Evolutionary conservation across 1,140 invertebrate genomes (phyloP), one percentile per base, ranked within the genome.

Genomic region (Scaptomyza graminum): DNA sequence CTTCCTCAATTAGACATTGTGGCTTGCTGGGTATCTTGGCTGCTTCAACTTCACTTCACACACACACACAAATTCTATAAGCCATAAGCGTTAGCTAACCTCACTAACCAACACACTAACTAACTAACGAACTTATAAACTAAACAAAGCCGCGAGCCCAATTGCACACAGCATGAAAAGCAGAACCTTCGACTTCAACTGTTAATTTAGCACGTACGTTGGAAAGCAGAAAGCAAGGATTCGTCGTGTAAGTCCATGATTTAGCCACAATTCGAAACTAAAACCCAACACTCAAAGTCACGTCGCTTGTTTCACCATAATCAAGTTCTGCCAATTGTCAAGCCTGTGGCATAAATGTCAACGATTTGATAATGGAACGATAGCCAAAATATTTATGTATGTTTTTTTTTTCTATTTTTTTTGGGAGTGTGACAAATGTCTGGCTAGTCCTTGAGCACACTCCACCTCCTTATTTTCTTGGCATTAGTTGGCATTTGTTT

Each of bases 331-430:
- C 60, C 81, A 79, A 71, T 74, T 67, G 39, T 44, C 31, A 47
- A 62, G 83, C 82, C 82, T 72, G 57, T 68, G 82, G 82, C 82
- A 88, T 83, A 87, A 87, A 89, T 88, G 83, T 88, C 83, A 87
- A 89, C 83, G 84, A 88, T 87, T 87, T 88, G 82, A 82, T 87
- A 87, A 87, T 87, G 79, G 83, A 76, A 71, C 51, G 13, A 55
- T 16, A 39, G 50, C 50, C 18, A 22, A 22, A 25, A 15, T 22
- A 52, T 12, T 37, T 37, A 12, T 41, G 15, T 15, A 2, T 41
- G 22, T 28, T 39, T 13, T 4, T n/a, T 34, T 25, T 25, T 9
- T 41, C 5, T 4, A 4, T n/a, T 34, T 25, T 25, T 9, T 41
- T 9, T 4, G 9, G 39, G 15, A 66, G 82, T 78, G 78, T 88